Percentiles rank a stretch among this genome's conserved stretches.
phyloP scores from a whole-genome alignment of 2,113 vertebrate species.

The Myrmecophaga tridactyla region DNA sequence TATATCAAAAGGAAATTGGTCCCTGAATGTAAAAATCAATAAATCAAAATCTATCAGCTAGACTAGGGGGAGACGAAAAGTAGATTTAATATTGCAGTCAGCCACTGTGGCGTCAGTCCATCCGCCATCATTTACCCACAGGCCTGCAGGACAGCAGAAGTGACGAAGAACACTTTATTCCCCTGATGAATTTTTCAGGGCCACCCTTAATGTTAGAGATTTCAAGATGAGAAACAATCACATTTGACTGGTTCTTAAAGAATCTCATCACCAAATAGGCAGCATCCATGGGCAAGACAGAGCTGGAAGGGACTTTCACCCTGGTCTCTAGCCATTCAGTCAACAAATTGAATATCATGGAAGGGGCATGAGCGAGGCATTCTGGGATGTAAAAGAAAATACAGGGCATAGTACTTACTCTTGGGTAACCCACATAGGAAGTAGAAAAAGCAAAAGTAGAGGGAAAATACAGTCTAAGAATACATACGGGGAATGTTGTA shows the following conservation, averaged over 20 bases:
- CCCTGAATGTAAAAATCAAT: conserved; percentile 69
- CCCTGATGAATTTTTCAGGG: conserved; percentile 67
- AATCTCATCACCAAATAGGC: conserved; percentile 27
- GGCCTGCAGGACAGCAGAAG: conserved; percentile 23
- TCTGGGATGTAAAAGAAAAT: not conserved
- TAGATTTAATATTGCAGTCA: conserved; percentile 60
- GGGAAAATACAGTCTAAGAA: not conserved
- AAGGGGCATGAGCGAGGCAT: not conserved
- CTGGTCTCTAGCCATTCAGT: not conserved
- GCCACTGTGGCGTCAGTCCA: conserved; percentile 3
- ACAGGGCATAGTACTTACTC: not conserved
- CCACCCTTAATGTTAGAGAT: conserved; percentile 28
- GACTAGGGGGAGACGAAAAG: conserved; percentile 46
- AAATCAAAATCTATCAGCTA: conserved; percentile 57
- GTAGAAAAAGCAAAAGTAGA: not conserved
- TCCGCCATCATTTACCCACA: conserved; percentile 46
- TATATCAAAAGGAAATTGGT: conserved; percentile 70
- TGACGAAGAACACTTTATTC: conserved; percentile 58
- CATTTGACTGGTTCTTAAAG: conserved; percentile 31
- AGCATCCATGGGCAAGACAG: not conserved
- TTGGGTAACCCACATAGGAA: not conserved
- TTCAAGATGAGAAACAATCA: conserved; percentile 54
- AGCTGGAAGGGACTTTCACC: not conserved
- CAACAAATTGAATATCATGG: not conserved
- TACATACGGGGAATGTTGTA: not conserved